Conservation (phyloP, 2,797 vertebrate genomes). For the Chelidonichthys spinosus region DNA sequence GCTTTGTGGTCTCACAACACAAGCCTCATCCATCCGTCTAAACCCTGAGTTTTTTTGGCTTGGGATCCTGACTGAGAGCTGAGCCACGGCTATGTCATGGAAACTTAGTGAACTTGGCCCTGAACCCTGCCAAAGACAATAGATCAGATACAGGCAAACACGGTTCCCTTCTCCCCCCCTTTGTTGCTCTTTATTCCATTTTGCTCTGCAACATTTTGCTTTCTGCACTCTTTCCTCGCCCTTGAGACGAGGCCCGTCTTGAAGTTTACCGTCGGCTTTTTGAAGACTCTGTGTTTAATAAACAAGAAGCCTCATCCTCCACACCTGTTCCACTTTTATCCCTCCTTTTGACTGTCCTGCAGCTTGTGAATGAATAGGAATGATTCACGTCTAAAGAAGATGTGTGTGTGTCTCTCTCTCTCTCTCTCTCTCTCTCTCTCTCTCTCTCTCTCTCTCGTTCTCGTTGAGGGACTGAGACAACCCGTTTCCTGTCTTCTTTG, state of each 20-base stretch:
- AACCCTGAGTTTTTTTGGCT: slow-evolving; percentile 54
- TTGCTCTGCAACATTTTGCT: slow-evolving; percentile 7
- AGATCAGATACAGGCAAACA: slow-evolving; percentile 56
- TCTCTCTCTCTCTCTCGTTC: slow-evolving; percentile 36
- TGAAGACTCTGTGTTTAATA: not conserved
- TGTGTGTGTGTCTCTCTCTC: not conserved
- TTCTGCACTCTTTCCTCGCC: not conserved
- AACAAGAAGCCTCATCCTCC: slow-evolving; percentile 10
- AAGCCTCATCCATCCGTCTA: slow-evolving; percentile 57
- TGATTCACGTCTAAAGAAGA: slow-evolving; percentile 32
- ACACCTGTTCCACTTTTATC: slow-evolving; percentile 30
- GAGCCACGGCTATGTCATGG: slow-evolving; percentile 64
- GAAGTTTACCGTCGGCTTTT: slow-evolving; percentile 10
- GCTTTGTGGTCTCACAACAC: slow-evolving; percentile 40
- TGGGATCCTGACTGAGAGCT: slow-evolving; percentile 42
- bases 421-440: slow-evolving; percentile 20
- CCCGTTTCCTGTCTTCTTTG: slow-evolving; percentile 60
- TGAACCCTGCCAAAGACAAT: slow-evolving; percentile 66
- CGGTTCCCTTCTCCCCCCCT: slow-evolving; percentile 18
- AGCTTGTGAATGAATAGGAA: slow-evolving; percentile 13
- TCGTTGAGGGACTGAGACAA: slow-evolving; percentile 44
- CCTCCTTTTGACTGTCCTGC: not conserved
- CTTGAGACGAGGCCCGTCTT: not conserved
- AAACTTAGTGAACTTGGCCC: slow-evolving; percentile 65
- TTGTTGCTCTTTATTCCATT: slow-evolving; percentile 8